Percentiles rank a stretch among this genome's conserved stretches.
phyloP scores from a whole-genome alignment of 1,140 invertebrate genomes.

The Drosophila carrolli region DNA sequence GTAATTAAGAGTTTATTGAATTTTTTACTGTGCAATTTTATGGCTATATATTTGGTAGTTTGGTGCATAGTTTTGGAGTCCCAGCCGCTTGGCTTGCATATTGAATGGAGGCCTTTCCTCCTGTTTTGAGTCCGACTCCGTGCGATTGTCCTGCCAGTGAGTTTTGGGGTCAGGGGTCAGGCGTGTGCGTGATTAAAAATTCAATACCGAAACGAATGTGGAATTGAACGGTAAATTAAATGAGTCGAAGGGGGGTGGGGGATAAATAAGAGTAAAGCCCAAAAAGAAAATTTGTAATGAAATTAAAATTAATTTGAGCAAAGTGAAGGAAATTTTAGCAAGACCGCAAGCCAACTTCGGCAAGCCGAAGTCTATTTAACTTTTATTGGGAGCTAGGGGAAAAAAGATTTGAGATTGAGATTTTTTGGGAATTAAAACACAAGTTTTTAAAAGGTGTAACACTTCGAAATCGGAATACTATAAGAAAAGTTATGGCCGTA shows the following conservation, averaged over 20 bases:
- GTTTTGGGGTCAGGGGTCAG: conserved; percentile 62
- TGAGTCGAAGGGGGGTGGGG: conserved; percentile 37
- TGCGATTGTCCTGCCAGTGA: conserved; percentile 14
- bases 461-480: too few relatives aligned
- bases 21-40: conserved; percentile 2
- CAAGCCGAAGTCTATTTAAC: too few relatives aligned
- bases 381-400: too few relatives aligned
- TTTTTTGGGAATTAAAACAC: too few relatives aligned
- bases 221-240: conserved; percentile 80
- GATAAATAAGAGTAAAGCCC: too few relatives aligned
- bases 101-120: conserved; percentile 45
- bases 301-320: neutral
- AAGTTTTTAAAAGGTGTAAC: too few relatives aligned
- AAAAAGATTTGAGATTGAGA: too few relatives aligned
- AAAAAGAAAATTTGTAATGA: neutral
- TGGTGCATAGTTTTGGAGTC: conserved; percentile 56
- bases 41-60: conserved; percentile 16
- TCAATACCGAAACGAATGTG: conserved; percentile 79
- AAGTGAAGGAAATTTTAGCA: neutral
- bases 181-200: conserved; percentile 78
- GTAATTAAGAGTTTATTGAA: too few relatives aligned
- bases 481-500: too few relatives aligned
- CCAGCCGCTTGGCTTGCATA: conserved; percentile 66
- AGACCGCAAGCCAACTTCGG: too few relatives aligned
- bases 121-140: neutral